Conservation (phyloP, 2,888 invertebrate species). For the Ennomos quercinarius region DNA sequence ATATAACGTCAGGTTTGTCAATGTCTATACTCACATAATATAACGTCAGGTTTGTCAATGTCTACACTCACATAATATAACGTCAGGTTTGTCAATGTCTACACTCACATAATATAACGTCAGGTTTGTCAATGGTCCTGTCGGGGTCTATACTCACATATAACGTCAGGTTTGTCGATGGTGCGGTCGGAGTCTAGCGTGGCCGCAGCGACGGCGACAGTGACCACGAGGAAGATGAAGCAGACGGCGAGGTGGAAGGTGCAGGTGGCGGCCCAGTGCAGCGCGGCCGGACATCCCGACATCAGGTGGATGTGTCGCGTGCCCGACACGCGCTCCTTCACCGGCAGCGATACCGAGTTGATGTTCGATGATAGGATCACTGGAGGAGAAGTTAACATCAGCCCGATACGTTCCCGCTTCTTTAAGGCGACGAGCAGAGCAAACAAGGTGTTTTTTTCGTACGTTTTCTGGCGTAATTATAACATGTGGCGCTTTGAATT, state of each 20-base stretch:
- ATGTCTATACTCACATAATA: constrained; percentile 55
- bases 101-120: no score
- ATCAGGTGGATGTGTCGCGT: constrained; percentile 89
- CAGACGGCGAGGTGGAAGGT: constrained; percentile 80
- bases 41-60: constrained; percentile 46
- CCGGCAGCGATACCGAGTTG: constrained; percentile 86
- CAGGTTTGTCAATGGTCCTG: no score
- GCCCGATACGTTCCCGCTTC: no score
- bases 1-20: not conserved
- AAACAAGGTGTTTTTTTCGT: no score
- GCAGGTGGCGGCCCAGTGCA: constrained; percentile 88
- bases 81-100: not conserved
- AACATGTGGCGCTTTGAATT: no score
- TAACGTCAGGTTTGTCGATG: constrained; percentile 46
- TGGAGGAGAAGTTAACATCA: no score
- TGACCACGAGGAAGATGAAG: constrained; percentile 49
- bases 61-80: no score
- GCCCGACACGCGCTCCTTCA: constrained; percentile 86
- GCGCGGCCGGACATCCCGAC: constrained; percentile 85
- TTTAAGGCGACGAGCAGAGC: no score
- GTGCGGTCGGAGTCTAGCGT: constrained; percentile 41
- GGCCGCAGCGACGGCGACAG: constrained; percentile 43
- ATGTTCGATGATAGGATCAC: constrained; percentile 73
- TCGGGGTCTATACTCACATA: constrained; percentile 47
- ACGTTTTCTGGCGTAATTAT: no score